Evolutionary conservation across 1,140 invertebrate genomes (phyloP).

Genomic region (Periplaneta americana): DNA sequence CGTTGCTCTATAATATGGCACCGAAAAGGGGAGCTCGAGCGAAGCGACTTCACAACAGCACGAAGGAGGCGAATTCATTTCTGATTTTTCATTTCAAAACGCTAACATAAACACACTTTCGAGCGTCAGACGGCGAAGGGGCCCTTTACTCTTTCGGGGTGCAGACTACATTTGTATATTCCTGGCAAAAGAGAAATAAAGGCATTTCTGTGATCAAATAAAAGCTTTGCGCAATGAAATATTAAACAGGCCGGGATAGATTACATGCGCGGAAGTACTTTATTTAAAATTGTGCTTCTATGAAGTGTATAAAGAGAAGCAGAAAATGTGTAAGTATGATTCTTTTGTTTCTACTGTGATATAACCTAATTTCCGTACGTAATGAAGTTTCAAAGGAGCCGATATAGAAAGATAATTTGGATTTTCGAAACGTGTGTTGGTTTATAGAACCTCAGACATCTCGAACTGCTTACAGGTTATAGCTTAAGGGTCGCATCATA

Average conservation of each 20-base stretch:
- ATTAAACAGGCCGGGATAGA: neutral
- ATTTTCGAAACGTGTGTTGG: too few relatives aligned
- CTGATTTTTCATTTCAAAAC: neutral
- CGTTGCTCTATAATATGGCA: neutral
- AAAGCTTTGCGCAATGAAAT: neutral
- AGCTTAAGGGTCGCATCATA: too few relatives aligned
- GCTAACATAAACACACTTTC: neutral
- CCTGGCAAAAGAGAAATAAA: neutral
- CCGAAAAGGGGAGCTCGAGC: neutral
- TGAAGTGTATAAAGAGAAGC: too few relatives aligned
- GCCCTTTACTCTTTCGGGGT: too few relatives aligned
- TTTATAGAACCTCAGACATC: too few relatives aligned
- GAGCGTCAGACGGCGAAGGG: neutral
- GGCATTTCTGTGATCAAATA: neutral
- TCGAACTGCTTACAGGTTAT: too few relatives aligned
- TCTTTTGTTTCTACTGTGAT: too few relatives aligned
- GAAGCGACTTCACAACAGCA: neutral
- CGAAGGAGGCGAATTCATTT: neutral
- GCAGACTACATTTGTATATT: neutral
- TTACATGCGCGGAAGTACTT: neutral
- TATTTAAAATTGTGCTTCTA: too few relatives aligned
- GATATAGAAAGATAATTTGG: too few relatives aligned
- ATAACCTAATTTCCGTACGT: too few relatives aligned
- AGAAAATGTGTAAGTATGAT: neutral
- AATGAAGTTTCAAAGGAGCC: too few relatives aligned